A percentile compares a stretch with the other conserved stretches of the same genome.
Conservation (phyloP, 2,888 invertebrate species). For the Rhagonycha fulva region DNA sequence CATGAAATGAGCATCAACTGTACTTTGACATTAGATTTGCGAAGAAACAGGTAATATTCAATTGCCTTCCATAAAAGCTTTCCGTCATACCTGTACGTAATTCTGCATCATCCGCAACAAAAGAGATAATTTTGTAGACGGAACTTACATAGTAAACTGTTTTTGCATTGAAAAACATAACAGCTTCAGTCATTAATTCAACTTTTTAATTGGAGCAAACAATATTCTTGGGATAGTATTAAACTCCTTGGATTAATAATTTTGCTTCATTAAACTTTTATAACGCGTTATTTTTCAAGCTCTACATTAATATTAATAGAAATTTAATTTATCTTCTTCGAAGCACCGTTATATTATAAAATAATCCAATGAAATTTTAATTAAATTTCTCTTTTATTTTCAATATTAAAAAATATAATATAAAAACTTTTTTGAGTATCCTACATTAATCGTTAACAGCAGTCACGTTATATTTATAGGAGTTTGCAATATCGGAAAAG, state of each 20-base stretch:
- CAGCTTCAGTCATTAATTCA: not conserved
- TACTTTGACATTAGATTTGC: not conserved
- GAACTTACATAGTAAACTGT: not conserved
- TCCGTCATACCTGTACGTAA: not conserved
- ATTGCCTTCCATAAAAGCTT: not conserved
- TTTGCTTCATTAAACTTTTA: not conserved
- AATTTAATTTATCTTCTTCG: not conserved
- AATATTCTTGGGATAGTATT: not conserved
- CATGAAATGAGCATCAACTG: conserved; percentile 13
- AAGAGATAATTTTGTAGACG: not conserved
- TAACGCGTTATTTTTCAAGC: not conserved
- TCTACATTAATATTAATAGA: not conserved
- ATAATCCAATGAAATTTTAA: not conserved
- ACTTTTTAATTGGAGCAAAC: not conserved
- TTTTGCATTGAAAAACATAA: not conserved
- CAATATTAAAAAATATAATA: not conserved
- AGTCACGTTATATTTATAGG: not conserved
- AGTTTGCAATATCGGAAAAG: not conserved
- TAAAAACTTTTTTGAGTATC: not conserved
- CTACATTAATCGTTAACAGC: not conserved
- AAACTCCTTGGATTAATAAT: not conserved
- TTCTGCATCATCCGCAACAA: not conserved
- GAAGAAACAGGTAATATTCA: not conserved
- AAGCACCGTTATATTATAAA: not conserved
- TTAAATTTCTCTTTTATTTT: not conserved